A percentile compares a stretch with the other conserved stretches of the same genome.
phyloP scores from a whole-genome alignment of 2,888 invertebrate genomes.

The Pocota personata region DNA sequence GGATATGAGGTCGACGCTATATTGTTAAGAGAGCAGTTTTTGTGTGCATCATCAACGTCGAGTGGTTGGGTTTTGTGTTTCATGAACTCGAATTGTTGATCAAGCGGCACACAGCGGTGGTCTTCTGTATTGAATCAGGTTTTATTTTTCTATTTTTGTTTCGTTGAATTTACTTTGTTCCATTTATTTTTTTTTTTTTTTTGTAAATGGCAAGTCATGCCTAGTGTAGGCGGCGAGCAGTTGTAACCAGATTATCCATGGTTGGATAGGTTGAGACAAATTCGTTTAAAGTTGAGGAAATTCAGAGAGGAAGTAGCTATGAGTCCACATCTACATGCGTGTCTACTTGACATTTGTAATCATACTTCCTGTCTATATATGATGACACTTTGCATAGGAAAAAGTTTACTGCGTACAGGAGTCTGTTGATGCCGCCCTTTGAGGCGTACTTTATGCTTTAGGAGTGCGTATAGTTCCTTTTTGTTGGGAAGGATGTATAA shows the following conservation, averaged over 20 bases:
- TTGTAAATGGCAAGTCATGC: neutral
- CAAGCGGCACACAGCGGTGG: neutral
- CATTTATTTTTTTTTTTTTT: conserved; percentile 10
- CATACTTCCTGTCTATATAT: conserved; percentile 29
- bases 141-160: conserved; percentile 10
- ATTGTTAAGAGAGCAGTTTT: conserved; percentile 33
- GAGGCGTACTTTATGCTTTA: neutral
- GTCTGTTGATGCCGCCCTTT: neutral
- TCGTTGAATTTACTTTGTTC: conserved; percentile 27
- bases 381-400: conserved; percentile 8
- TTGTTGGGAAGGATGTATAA: neutral
- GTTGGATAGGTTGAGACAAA: conserved; percentile 27
- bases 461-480: neutral
- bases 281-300: conserved; percentile 4
- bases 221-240: conserved; percentile 13
- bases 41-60: conserved; percentile 22
- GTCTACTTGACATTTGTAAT: conserved; percentile 18
- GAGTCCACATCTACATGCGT: neutral
- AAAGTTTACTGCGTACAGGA: neutral
- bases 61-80: conserved; percentile 41
- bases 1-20: conserved; percentile 46
- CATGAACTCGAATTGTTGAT: conserved; percentile 58
- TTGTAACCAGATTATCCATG: conserved; percentile 34
- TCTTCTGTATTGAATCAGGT: neutral
- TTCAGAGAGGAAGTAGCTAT: neutral